phyloP scores from a whole-genome alignment of 2,888 invertebrate genomes.

The Calephelis perditalis region DNA sequence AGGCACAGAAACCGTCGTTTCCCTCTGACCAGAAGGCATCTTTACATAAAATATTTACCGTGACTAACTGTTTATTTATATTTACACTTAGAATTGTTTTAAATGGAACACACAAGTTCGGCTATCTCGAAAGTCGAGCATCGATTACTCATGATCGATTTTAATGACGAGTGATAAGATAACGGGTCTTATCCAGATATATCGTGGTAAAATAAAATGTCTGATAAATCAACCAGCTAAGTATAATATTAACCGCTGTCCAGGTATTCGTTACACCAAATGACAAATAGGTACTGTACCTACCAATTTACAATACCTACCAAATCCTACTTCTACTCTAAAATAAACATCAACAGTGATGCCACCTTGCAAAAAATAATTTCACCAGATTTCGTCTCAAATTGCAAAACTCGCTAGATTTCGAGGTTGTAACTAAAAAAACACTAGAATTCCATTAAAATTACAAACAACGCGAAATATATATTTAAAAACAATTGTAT shows the following conservation, averaged over 20 bases:
- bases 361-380: too few relatives aligned
- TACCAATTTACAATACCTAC: not conserved
- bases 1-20: slow-evolving; percentile 61
- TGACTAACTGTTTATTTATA: slow-evolving; percentile 26
- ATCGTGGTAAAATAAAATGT: slow-evolving; percentile 30
- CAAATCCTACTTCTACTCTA: too few relatives aligned
- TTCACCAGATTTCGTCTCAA: too few relatives aligned
- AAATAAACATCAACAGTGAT: too few relatives aligned
- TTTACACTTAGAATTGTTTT: slow-evolving; percentile 28
- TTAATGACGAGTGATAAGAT: slow-evolving; percentile 49
- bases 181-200: slow-evolving; percentile 33
- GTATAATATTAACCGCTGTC: slow-evolving; percentile 13
- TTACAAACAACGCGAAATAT: too few relatives aligned
- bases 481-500: too few relatives aligned
- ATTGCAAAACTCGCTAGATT: too few relatives aligned
- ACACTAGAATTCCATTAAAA: too few relatives aligned
- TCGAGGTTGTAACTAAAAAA: too few relatives aligned
- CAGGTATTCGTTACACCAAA: slow-evolving; percentile 3
- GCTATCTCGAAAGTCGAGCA: slow-evolving; percentile 29
- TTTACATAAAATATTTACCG: slow-evolving; percentile 34
- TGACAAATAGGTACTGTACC: slow-evolving; percentile 4
- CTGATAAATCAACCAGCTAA: not conserved
- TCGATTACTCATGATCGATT: slow-evolving; percentile 47
- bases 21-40: slow-evolving; percentile 60
- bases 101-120: slow-evolving; percentile 18